Evolutionary conservation across 1,140 invertebrate species (phyloP).

Genomic region (Metaphire vulgaris): DNA sequence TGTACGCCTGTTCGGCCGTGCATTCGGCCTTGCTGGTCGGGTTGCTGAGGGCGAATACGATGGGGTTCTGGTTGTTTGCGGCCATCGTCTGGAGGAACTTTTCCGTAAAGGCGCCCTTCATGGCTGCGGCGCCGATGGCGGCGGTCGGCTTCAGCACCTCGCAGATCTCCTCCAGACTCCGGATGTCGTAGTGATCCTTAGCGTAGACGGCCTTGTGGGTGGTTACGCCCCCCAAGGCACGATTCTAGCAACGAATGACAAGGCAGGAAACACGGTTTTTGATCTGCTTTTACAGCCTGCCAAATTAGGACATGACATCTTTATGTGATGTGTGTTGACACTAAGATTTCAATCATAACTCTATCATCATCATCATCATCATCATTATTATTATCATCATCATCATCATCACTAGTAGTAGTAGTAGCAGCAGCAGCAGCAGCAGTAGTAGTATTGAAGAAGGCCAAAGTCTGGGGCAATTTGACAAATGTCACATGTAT

Average conservation of each 20-base stretch:
- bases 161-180: conserved; percentile 22
- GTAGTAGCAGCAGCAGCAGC: too few relatives aligned
- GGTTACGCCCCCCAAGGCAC: conserved; percentile 31
- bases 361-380: too few relatives aligned
- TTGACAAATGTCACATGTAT: too few relatives aligned
- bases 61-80: conserved; percentile 45
- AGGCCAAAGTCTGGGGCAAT: too few relatives aligned
- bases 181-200: conserved; percentile 27
- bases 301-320: too few relatives aligned
- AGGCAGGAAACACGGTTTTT: neutral
- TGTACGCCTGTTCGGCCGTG: conserved; percentile 51
- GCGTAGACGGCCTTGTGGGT: conserved; percentile 32
- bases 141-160: conserved; percentile 33
- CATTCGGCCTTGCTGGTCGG: conserved; percentile 52
- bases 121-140: conserved; percentile 40
- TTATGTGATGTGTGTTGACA: too few relatives aligned
- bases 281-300: too few relatives aligned
- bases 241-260: conserved; percentile 12
- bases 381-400: too few relatives aligned
- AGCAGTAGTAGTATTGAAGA: too few relatives aligned
- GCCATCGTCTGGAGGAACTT: conserved; percentile 45
- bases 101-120: conserved; percentile 47
- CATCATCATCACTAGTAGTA: too few relatives aligned
- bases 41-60: conserved; percentile 52
- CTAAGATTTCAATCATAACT: too few relatives aligned